Base-by-base conservation (phyloP, 2,797 vertebrate genomes). In the Crocodylus rhombifer region DNA sequence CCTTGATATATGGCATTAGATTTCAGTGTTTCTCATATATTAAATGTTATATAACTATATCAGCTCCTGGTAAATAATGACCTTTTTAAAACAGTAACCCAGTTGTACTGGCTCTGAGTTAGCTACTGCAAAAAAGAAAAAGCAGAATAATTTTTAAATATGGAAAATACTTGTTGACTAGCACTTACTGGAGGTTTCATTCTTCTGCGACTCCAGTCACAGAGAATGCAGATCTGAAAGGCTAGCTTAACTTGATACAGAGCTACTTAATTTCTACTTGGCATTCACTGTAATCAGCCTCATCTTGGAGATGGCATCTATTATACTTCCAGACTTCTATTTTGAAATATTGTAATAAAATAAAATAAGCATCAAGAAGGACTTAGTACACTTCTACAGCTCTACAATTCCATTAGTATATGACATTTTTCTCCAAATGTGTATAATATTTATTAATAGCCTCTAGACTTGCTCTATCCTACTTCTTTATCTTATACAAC, bases 401-500 rank as follows among this genome's bases (percentile, higher is more conserved):
- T 71, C 33, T 71, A 23, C 67, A 71, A 18, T 23, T 33, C 67
- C 36, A 71, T 42, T 71, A 71, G 25, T 20, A 36, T 71, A 71
- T 5, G 14, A 69, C 30, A 33, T 23, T 71, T 42, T 33, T 42
- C 14, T 36, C 20, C 21, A 69, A 71, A 42, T 51, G 42, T 42
- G 67, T 12, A 42, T 4, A 71, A 42, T 71, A 71, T 42, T 42
- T 71, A 23, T 42, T 71, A 42, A 71, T 51, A 51, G 42, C 42
- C 42, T 51, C 42, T 51, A 51, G 42, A 51, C 42, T 51, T 51
- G 42, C 42, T 51, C 42, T 51, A 91, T 94, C 36, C 15, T 51
- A 51, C 23, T 73, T 73, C 91, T 91, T 90, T 95, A 94, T 91
- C 85, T 93, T 92, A 95, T 20, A 18, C 42, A 51, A 51, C 42